Evolutionary conservation across 2,113 vertebrate genomes (phyloP).

Genomic region (Zootoca vivipara): DNA sequence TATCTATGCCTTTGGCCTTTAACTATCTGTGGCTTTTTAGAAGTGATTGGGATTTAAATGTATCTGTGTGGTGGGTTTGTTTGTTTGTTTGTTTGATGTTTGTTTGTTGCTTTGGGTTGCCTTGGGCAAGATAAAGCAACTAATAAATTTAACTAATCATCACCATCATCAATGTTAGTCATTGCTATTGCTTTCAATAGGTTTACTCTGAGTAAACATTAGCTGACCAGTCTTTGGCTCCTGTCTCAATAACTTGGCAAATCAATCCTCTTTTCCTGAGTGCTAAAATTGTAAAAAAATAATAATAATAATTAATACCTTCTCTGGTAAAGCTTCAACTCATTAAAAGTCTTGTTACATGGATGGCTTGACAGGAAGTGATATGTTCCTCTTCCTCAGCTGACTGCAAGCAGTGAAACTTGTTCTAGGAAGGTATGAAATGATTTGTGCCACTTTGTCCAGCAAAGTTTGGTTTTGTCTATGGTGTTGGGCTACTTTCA

Average conservation of each 20-base stretch:
- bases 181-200: no score
- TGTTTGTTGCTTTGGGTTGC: no score
- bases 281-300: background rate
- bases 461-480: constrained; percentile 4
- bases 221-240: background rate
- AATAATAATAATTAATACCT: background rate
- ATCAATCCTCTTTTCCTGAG: background rate
- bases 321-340: background rate
- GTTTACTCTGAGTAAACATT: no score
- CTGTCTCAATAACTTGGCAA: background rate
- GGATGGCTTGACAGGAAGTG: background rate
- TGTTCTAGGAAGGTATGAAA: background rate
- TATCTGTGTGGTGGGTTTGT: no score
- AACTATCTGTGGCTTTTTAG: no score
- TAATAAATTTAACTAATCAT: no score
- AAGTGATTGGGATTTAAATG: no score
- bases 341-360: background rate
- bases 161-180: no score
- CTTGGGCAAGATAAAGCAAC: no score
- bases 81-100: no score
- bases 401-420: background rate
- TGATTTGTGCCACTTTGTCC: background rate
- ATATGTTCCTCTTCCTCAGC: background rate
- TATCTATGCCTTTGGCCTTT: no score
- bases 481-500: fast-evolving